Evolutionary conservation across 1,140 invertebrate genomes (phyloP), one percentile per base, ranked within the genome.

Genomic region (Sinonovacula constricta): DNA sequence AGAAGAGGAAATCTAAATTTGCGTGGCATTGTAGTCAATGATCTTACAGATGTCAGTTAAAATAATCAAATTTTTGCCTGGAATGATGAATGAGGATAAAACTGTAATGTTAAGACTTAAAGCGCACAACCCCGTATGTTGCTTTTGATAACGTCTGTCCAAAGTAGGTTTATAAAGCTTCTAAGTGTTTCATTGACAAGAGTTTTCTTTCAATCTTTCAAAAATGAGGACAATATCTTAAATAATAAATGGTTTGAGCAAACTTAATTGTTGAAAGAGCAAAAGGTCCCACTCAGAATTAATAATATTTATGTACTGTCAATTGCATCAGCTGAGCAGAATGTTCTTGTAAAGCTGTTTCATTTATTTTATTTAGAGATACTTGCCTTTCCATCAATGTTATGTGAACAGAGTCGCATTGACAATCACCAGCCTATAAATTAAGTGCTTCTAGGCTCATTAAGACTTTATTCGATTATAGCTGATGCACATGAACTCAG

Each of bases 341-440:
- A 28, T 31, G 10, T 3, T 3, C 28, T 24, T 30, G 2, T 28
- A 30, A n/a, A 2, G 5, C 33, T 59, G 24, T 30, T 59, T n/a
- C 28, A 59, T 3, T 26, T 15, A 3, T 5, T 4, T 15, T 7
- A 59, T 59, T 59, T 31, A n/a, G 62, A 36, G 10, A 24, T 65
- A 12, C 24, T 36, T 15, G 7, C 53, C n/a, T 62, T 49, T 26
- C 39, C 53, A 7, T 30, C 62, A 34, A 77, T 77, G 39, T 77
- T 67, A 39, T 56, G 62, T 77, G 74, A 65, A 2, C 62, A 77
- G 30, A 24, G n/a, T 24, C 51, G 74, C 22, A 53, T 18, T 3
- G 30, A 39, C n/a, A 57, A 67, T 51, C 31, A 15, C 24, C 39
- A 67, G 30, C 49, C 62, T 15, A 26, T n/a, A 26, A n/a, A n/a